Percentiles rank a stretch among this genome's conserved stretches.
Conservation (phyloP, 2,888 invertebrate genomes). For the Steromphala cineraria region DNA sequence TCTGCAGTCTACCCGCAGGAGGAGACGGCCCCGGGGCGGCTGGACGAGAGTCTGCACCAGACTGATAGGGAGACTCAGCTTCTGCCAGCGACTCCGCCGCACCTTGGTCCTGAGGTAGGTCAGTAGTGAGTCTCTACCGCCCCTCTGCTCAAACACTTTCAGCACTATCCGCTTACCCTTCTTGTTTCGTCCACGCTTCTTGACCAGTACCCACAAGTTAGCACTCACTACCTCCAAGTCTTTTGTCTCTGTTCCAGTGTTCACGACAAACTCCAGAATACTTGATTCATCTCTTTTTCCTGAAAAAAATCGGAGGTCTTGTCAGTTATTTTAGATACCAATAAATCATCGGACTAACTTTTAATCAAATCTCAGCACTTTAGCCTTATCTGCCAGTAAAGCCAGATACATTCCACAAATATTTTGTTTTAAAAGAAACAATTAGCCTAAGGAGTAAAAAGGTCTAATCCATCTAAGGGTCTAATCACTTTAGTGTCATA, state of each 20-base stretch:
- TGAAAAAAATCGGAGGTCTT: not conserved
- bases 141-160: constrained; percentile 21
- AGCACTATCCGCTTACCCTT: constrained; percentile 14
- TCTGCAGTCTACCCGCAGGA: constrained; percentile 28
- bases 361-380: too few species aligned
- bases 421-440: too few species aligned
- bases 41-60: constrained; percentile 27
- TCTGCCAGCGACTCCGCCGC: constrained; percentile 35
- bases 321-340: too few species aligned
- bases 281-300: not conserved
- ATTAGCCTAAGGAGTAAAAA: too few species aligned
- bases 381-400: too few species aligned
- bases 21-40: constrained; percentile 5
- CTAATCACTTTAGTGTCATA: too few species aligned
- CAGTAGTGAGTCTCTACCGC: constrained; percentile 23
- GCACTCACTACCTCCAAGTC: constrained; percentile 23
- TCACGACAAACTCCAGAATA: constrained; percentile 16
- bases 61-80: constrained; percentile 32
- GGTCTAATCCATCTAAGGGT: too few species aligned
- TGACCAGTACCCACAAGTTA: constrained; percentile 22
- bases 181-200: constrained; percentile 1
- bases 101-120: constrained; percentile 35
- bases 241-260: constrained; percentile 2
- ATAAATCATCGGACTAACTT: too few species aligned
- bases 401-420: too few species aligned